Percentiles rank a stretch among this genome's conserved stretches.
Evolutionary conservation across 2,888 invertebrate genomes (phyloP).

Genomic region (Masnerella sp.): DNA sequence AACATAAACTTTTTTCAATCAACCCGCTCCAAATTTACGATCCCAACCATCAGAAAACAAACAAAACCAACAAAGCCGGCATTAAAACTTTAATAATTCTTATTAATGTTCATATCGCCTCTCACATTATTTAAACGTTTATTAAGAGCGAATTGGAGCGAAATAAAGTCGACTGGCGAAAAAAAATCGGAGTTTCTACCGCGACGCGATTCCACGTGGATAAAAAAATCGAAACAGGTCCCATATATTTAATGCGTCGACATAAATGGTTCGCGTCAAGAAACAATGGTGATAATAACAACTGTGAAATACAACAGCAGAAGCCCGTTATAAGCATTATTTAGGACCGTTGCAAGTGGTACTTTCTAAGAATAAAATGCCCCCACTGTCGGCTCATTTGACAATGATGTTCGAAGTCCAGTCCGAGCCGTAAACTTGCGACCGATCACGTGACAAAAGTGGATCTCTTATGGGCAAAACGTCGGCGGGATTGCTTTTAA

Average conservation of each 20-base stretch:
- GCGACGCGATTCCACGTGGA: neutral
- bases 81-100: too few species aligned
- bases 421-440: conserved; percentile 4
- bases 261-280: conserved; percentile 46
- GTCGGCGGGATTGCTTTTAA: neutral
- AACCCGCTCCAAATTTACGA: too few species aligned
- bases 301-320: conserved; percentile 41
- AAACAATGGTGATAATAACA: conserved; percentile 46
- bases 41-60: too few species aligned
- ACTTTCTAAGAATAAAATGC: conserved; percentile 49
- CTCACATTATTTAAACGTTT: conserved; percentile 1
- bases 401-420: conserved; percentile 33
- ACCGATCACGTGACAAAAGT: conserved; percentile 31
- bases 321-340: conserved; percentile 46
- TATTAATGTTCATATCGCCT: too few species aligned
- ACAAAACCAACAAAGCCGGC: too few species aligned
- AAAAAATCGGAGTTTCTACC: neutral
- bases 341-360: conserved; percentile 35
- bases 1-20: too few species aligned
- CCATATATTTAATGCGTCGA: conserved; percentile 40
- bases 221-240: conserved; percentile 22
- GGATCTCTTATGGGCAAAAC: conserved; percentile 28
- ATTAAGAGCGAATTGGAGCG: conserved; percentile 15
- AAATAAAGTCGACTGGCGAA: neutral
- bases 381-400: conserved; percentile 15